Evolutionary conservation across 2,797 vertebrate genomes (phyloP), one percentile per base, ranked within the genome.

Genomic region (Gallinago nigripennis): DNA sequence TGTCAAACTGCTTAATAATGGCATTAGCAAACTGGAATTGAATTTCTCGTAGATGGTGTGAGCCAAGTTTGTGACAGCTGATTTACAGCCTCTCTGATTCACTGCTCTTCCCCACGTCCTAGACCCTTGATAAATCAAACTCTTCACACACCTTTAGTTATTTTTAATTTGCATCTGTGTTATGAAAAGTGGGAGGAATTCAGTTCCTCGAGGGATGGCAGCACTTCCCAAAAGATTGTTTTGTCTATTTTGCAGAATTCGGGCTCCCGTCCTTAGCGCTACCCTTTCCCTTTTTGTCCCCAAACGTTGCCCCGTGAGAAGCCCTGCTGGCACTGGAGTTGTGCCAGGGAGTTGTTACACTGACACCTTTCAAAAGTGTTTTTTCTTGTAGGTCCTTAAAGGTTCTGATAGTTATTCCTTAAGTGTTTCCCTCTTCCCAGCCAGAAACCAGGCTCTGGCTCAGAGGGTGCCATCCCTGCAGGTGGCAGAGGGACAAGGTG

Each of bases 21-120:
- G 28, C 87, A 83, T 83, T 83, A 82, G 46, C 37, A 81, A 88
- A 94, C 90, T 66, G 77, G 93, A 86, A 92, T 56, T 85, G 73
- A 63, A 64, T 85, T 94, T 89, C 93, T 95, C 68, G 5, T 88
- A 17, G 39, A 51, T 61, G 51, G 41, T 23, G 77, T 28, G 60
- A 82, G 78, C n/a, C 35, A 75, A 53, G 57, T 30, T 39, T 66
- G 70, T 23, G 12, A 51, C 27, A 20, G 73, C 53, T 66, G 71
- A 71, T 90, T 53, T 61, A 17, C 43, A 3, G 13, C 0, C 2
- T 21, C 84, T 66, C 69, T 33, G 58, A 37, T 41, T 68, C 69
- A 58, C 56, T 48, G 50, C 21, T 61, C 6, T 31, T 66, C 48
- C 68, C 63, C 16, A 1, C 50, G n/a, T 58, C 60, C 53, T 15